Conservation (phyloP, 2,113 vertebrate species). For the Indicator indicator region DNA sequence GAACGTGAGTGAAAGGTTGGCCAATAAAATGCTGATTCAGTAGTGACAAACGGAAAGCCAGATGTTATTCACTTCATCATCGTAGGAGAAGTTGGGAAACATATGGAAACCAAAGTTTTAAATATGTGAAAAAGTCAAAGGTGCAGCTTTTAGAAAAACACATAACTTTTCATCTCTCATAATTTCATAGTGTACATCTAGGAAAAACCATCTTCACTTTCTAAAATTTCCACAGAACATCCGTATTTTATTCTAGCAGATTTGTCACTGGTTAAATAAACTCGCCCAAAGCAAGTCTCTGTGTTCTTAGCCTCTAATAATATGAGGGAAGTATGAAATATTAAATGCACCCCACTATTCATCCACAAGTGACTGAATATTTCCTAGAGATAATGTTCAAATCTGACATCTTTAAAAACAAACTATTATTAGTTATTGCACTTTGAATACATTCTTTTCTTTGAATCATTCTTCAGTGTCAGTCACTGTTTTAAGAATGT, state of each 20-base stretch:
- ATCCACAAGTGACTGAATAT: neutral
- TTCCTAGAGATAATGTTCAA: neutral
- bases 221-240: neutral
- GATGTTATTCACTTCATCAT: neutral
- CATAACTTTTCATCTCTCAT: neutral
- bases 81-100: neutral
- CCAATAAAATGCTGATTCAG: neutral
- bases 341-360: neutral
- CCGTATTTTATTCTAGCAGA: conserved; percentile 30
- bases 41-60: conserved; percentile 1
- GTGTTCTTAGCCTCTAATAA: neutral
- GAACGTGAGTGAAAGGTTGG: neutral
- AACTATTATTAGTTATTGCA: neutral
- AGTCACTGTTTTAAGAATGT: neutral
- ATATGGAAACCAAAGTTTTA: neutral
- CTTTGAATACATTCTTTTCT: neutral
- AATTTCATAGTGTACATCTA: neutral
- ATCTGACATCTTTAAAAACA: neutral
- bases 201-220: neutral
- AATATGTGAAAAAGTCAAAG: neutral
- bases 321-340: neutral
- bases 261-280: conserved; percentile 27
- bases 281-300: neutral
- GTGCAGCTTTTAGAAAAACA: neutral
- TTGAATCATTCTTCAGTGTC: neutral